Evolutionary conservation across 2,113 vertebrate species (phyloP), one percentile per base, ranked within the genome.

Genomic region (Hiodon tergisus): DNA sequence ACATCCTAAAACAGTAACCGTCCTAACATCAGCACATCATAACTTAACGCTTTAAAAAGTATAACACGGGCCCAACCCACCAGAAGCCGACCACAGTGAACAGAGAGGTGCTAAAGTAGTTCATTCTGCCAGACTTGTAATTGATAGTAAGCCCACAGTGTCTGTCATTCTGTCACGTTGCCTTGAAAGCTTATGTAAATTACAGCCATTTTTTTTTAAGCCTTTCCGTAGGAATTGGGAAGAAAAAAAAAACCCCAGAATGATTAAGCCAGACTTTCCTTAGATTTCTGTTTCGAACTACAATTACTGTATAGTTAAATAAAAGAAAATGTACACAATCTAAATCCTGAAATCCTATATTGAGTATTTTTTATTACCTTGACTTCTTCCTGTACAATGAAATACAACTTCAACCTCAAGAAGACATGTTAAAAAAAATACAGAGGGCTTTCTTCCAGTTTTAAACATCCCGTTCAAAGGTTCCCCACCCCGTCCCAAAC

Each of bases 311-410:
- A 90, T 81, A 87, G 91, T 87, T 87, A 90, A 92, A 92, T 88
- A 89, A 90, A 91, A 91, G n/a, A 94, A 94, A 94, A 95, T 93
- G 92, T 92, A 95, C 93, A 96, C 92, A 94, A 92, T 89, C 93
- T 94, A 95, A 94, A 92, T 91, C 91, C 90, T 85, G 90, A 86
- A 89, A 85, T 83, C 83, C 88, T 90, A 92, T 78, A 86, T 82
- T 76, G 79, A 88, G 87, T 87, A 86, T 75, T 86, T 91, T 84
- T 80, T 86, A 88, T 82, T 78, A 79, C 84, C 82, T 77, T 81
- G 78, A 82, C 85, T 84, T 88, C 82, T 90, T 90, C 86, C 91
- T 93, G 90, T 92, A 93, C 90, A 92, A 78, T 89, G 85, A 90
- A 91, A 89, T 86, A 88, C 86, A 90, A 88, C 82, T 85, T 86